Percentiles rank a stretch among this genome's conserved stretches.
Conservation (phyloP, 2,113 vertebrate genomes). For the Halichoerus grypus region DNA sequence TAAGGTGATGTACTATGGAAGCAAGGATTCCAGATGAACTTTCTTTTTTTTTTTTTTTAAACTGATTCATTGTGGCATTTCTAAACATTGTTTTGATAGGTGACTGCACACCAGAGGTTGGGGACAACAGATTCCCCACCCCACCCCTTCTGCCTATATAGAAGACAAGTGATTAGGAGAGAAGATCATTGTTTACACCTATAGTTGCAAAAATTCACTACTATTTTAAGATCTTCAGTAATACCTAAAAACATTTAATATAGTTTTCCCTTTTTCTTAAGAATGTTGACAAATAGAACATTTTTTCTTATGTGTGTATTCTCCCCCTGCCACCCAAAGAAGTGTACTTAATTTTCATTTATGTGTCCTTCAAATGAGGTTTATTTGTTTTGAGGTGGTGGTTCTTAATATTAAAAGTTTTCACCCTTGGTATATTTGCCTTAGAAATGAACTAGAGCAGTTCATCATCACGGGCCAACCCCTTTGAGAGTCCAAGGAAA, state of each 20-base stretch:
- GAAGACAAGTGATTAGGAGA: conserved; percentile 17
- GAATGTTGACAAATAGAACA: not conserved
- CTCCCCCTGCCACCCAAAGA: too few relatives aligned
- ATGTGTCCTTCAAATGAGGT: not conserved
- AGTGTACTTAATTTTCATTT: conserved; percentile 16
- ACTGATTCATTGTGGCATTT: not conserved
- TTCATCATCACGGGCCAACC: not conserved
- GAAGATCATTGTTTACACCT: not conserved
- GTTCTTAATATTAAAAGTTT: not conserved
- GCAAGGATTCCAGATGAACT: not conserved
- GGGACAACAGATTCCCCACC: not conserved
- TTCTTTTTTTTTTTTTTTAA: not conserved
- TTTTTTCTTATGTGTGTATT: conserved; percentile 3
- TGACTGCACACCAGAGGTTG: conserved; percentile 1
- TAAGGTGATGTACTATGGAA: not conserved
- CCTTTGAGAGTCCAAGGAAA: conserved; percentile 30
- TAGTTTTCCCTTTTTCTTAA: conserved; percentile 42
- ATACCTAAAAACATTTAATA: conserved; percentile 9
- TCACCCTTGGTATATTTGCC: not conserved
- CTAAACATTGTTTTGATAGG: conserved; percentile 47
- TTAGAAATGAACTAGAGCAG: not conserved
- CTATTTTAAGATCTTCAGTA: conserved; percentile 44
- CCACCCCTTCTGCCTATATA: not conserved
- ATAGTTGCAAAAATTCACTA: not conserved
- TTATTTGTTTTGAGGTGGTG: conserved; percentile 20